These are phyloP conservation scores for Lethrus apterus DNA, from an alignment of 1,140 invertebrate genomes.

Conservation along the genomic window DNA sequence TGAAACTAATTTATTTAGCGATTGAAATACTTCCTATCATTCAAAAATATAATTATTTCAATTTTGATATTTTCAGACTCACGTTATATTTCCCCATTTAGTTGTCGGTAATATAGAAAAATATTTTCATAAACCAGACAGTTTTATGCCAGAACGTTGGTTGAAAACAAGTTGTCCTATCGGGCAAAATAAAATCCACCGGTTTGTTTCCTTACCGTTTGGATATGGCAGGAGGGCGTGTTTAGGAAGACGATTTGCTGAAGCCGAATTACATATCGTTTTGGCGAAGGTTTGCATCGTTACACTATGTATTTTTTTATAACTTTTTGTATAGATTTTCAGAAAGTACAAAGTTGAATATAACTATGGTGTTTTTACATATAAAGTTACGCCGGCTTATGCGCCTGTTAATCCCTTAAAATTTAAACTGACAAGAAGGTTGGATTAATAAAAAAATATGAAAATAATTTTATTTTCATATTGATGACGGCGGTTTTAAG, in stretches of 20 bases:
- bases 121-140: slow-evolving; percentile 58
- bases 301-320: not conserved
- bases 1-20: no score
- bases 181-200: slow-evolving; percentile 48
- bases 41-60: no score
- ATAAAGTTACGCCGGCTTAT: slow-evolving; percentile 64
- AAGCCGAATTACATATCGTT: slow-evolving; percentile 68
- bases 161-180: slow-evolving; percentile 42
- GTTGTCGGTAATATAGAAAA: slow-evolving; percentile 68
- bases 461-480: no score
- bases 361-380: slow-evolving; percentile 53
- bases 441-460: no score
- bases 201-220: slow-evolving; percentile 73
- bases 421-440: slow-evolving; percentile 46
- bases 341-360: slow-evolving; percentile 59
- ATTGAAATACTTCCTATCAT: no score
- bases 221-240: slow-evolving; percentile 78
- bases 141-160: slow-evolving; percentile 74
- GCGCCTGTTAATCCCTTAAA: slow-evolving; percentile 60
- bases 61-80: slow-evolving; percentile 67
- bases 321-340: slow-evolving; percentile 48
- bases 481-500: no score
- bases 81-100: slow-evolving; percentile 73
- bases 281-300: slow-evolving; percentile 49
- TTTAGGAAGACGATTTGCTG: slow-evolving; percentile 71